These are phyloP conservation scores for Tanaodytes sp. DNA, from an alignment of 2,888 invertebrate genomes.

Conservation along the genomic window DNA sequence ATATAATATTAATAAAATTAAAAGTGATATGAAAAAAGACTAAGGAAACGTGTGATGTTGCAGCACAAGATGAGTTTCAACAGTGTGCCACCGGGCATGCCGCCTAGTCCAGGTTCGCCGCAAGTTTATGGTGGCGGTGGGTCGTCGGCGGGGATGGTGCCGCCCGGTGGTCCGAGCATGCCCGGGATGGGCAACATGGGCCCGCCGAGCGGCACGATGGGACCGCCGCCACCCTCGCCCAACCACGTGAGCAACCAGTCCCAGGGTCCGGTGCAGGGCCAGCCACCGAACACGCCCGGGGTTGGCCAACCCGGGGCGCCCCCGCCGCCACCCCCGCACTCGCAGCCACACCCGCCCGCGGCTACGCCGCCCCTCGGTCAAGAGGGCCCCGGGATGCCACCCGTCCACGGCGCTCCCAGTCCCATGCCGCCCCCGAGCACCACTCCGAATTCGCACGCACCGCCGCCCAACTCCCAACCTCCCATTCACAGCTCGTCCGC, in stretches of 20 bases:
- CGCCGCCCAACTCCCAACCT: conserved; percentile 62
- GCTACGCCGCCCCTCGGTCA: conserved; percentile 69
- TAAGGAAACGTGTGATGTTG: no score
- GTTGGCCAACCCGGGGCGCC: conserved; percentile 2
- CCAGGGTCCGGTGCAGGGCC: conserved; percentile 23
- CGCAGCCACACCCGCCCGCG: conserved; percentile 65
- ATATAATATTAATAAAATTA: no score
- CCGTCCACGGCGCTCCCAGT: conserved; percentile 60
- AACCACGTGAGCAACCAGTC: conserved; percentile 73
- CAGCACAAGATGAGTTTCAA: conserved; percentile 82
- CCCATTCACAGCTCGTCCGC: conserved; percentile 66
- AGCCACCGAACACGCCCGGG: not conserved
- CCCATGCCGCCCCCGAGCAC: conserved; percentile 77
- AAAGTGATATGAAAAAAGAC: no score
- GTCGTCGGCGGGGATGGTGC: conserved; percentile 74
- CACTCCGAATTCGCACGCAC: conserved; percentile 73
- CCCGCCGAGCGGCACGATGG: conserved; percentile 78
- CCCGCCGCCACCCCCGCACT: conserved; percentile 64
- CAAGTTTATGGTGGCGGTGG: conserved; percentile 75
- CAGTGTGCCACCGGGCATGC: conserved; percentile 75
- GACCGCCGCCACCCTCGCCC: conserved; percentile 76
- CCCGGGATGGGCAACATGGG: conserved; percentile 75
- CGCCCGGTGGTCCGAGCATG: conserved; percentile 69
- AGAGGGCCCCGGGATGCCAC: conserved; percentile 56
- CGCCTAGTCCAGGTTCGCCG: conserved; percentile 78